Evolutionary conservation across 2,113 vertebrate genomes (phyloP), one percentile per base, ranked within the genome.

Genomic region (Sebastes fasciatus): DNA sequence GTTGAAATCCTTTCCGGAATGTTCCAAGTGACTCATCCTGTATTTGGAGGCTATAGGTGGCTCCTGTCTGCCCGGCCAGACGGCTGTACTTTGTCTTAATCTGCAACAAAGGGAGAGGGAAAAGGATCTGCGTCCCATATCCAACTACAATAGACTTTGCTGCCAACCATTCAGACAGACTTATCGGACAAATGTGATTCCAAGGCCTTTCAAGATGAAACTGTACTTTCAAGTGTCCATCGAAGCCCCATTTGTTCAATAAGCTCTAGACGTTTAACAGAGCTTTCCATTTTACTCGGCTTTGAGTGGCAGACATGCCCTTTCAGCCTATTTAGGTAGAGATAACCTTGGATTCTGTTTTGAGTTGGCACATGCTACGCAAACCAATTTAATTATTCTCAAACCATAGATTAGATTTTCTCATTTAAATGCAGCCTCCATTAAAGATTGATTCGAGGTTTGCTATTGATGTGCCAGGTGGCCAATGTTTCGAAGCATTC

Each of bases 1-100:
- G 88, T 74, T 85, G 77, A 93, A 93, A 94, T 94, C 91, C 93
- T 91, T 91, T 90, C 83, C 85, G 90, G 94, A 94, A 94, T 95
- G 92, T 92, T 93, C 81, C 83, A 84, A 87, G 89, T 91, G 90
- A 93, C 86, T 92, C 90, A 92, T 88, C 89, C 75, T 83, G 88
- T 82, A 67, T 91, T 92, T 83, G n/a, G 54, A 84, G 84, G 81
- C 87, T 80, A 88, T 85, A 90, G 93, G 86, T 87, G 90, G 82
- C 90, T 91, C 93, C 88, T 77, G 86, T 89, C 90, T 88, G 84
- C 80, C 78, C 45, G 42, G 62, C 80, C 85, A 90, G 86, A 87
- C 77, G 57, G 48, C 76, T 79, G 67, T 73, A 79, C 85, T 92
- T 89, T 91, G 92, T 94, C 87, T 90, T 90, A 84, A 91, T 93